phyloP scores from a whole-genome alignment of 2,113 vertebrate species.

The Furnarius figulus region DNA sequence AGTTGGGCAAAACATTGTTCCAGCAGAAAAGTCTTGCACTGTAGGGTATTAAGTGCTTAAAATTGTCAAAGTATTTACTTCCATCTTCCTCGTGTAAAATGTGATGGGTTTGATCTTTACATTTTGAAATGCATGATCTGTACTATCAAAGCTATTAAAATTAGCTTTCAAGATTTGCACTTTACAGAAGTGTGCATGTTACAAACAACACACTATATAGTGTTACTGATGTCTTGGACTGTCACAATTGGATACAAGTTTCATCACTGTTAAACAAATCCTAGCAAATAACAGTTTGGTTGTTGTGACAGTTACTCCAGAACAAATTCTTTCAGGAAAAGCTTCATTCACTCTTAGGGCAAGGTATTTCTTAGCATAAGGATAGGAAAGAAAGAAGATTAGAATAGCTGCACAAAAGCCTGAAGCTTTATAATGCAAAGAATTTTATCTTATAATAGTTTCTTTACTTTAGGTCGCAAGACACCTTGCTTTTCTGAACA shows the following conservation, averaged over 20 bases:
- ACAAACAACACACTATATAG: neutral
- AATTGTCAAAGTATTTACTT: neutral
- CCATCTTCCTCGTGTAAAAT: neutral
- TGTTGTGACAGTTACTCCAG: neutral
- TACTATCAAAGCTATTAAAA: neutral
- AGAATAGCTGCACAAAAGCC: neutral
- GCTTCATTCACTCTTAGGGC: neutral
- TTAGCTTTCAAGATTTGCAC: neutral
- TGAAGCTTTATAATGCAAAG: neutral
- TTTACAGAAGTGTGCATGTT: neutral
- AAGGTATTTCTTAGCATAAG: neutral
- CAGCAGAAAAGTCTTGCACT: neutral
- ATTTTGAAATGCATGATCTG: neutral
- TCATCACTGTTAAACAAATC: neutral
- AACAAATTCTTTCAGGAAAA: neutral
- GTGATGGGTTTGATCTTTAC: neutral
- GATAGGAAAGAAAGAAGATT: neutral
- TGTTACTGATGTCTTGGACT: neutral
- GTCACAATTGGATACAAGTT: neutral
- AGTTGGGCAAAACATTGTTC: neutral
- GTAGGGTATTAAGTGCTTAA: neutral
- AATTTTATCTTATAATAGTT: neutral
- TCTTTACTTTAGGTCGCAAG: conserved; percentile 81
- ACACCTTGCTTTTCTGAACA: conserved; percentile 88
- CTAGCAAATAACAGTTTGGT: neutral